Conservation (phyloP, 2,888 invertebrate species). For the Falcaria lacertinaria region DNA sequence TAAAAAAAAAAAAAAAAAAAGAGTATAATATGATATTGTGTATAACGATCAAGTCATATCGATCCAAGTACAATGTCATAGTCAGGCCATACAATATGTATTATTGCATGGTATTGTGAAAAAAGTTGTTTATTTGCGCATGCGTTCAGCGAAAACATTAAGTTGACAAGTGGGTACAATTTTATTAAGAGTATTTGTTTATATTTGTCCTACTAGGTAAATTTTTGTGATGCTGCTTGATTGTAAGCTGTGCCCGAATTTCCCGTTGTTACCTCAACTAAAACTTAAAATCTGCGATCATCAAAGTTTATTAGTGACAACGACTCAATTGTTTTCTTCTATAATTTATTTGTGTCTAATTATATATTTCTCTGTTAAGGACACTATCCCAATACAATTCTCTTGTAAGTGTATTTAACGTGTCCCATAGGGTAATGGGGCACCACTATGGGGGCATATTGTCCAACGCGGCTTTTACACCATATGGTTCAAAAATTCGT, state of each 20-base stretch:
- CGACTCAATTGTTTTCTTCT: too few species aligned
- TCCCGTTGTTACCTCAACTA: too few species aligned
- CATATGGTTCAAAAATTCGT: constrained; percentile 76
- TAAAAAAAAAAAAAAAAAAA: too few species aligned
- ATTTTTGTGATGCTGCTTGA: too few species aligned
- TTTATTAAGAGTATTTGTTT: constrained; percentile 7
- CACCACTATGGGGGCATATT: constrained; percentile 66
- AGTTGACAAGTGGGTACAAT: constrained; percentile 24
- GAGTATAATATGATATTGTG: neutral
- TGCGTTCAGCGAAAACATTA: constrained; percentile 37
- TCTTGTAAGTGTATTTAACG: constrained; percentile 74
- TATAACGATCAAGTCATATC: constrained; percentile 41
- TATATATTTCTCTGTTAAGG: constrained; percentile 13
- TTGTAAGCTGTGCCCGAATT: too few species aligned
- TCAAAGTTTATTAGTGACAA: too few species aligned
- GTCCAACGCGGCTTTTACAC: constrained; percentile 71
- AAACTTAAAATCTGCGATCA: too few species aligned
- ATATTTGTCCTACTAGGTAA: too few species aligned
- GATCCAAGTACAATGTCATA: constrained; percentile 20
- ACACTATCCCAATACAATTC: constrained; percentile 53
- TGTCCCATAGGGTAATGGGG: constrained; percentile 72
- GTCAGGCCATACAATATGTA: constrained; percentile 59
- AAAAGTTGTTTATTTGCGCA: constrained; percentile 56
- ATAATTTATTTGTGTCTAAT: too few species aligned
- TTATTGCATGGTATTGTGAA: constrained; percentile 61